These are phyloP conservation scores for Podocnemis expansa DNA, from an alignment of 2,113 vertebrate genomes.

Conservation along the genomic window DNA sequence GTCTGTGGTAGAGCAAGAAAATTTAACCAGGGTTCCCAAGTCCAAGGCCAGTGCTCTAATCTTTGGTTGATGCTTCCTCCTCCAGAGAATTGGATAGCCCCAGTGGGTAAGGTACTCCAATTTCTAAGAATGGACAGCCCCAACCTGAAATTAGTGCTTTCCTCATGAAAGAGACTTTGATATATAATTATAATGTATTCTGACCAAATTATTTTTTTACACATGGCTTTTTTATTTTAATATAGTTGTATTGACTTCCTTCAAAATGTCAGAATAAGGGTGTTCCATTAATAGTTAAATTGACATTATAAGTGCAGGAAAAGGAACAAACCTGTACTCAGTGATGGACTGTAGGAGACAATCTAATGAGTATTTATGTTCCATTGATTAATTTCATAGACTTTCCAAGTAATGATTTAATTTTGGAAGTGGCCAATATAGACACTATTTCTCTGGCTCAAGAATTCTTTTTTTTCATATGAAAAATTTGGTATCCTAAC, in stretches of 20 bases:
- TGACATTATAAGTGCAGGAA: not conserved
- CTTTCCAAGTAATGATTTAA: not conserved
- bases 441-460: not conserved
- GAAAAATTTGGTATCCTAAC: not conserved
- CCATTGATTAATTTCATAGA: not conserved
- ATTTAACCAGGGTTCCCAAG: not conserved
- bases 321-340: not conserved
- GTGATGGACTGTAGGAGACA: not conserved
- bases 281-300: not conserved
- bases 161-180: not conserved
- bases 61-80: not conserved
- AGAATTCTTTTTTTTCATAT: not conserved
- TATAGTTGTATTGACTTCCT: not conserved
- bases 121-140: not conserved
- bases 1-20: not conserved
- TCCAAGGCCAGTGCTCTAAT: not conserved
- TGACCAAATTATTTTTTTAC: not conserved
- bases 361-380: not conserved
- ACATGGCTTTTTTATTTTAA: not conserved
- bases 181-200: too few relatives aligned
- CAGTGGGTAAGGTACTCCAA: too few relatives aligned
- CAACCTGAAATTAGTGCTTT: not conserved
- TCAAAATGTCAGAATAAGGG: not conserved
- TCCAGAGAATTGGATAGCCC: not conserved
- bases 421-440: not conserved